Base-by-base conservation (phyloP, 2,797 vertebrate species). In the Eurystomus glaucurus region DNA sequence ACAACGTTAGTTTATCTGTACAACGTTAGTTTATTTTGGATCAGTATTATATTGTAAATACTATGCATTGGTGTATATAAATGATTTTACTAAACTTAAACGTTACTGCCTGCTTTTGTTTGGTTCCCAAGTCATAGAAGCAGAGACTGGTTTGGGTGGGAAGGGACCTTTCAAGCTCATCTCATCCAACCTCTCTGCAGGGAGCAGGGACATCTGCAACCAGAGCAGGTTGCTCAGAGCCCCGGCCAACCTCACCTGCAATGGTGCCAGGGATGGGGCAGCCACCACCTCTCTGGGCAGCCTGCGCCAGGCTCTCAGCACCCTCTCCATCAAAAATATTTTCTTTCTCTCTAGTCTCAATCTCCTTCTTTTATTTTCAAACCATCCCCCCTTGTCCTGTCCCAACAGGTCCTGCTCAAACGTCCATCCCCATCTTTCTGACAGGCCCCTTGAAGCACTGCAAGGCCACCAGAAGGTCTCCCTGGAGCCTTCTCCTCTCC, bases 11-110 rank as follows among this genome's bases (percentile, higher is more conserved):
- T 72, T 87, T 81, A 65, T 96, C 70, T 96, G 90, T 93, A 94
- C 74, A 51, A 72, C 52, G 52, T 94, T 85, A 65, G 77, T 72
- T 87, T 81, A 65, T 96, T 97, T 96, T 92, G 92, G 96, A 98
- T 97, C 97, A 97, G 92, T 97, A 97, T 98, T 98, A 96, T 95
- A 94, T 92, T 98, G 88, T 98, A 98, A 98, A 98, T 98, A 98
- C 93, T 87, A 94, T 19, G 75, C 96, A 95, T 98, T 2, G 43
- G 41, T 98, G 98, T 97, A 98, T 92, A 98, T 98, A 98, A 98
- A 98, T 97, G 96, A 98, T 98, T 98, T 98, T 98, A 97, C 96
- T 95, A 94, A 97, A 97, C 90, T 80, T 90, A 85, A 93, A 92
- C 93, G 72, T 76, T 86, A 28, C 77, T 86, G 85, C 31, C 76